Evolutionary conservation across 2,797 vertebrate species (phyloP).

Genomic region (Helostoma temminkii): DNA sequence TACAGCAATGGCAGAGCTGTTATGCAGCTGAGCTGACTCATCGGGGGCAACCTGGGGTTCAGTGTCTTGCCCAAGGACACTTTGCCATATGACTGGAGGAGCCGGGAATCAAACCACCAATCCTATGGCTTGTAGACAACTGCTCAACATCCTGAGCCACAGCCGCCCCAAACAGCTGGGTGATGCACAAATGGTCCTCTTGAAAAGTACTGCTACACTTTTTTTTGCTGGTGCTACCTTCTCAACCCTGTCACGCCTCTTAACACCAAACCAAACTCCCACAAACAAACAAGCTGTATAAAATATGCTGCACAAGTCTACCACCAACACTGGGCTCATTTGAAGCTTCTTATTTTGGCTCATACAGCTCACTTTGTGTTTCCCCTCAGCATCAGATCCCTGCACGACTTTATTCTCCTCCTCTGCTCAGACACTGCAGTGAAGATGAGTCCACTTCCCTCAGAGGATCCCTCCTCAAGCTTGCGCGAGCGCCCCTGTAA

Average conservation of each 20-base stretch:
- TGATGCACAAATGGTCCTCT: neutral
- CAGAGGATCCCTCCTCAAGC: conserved; percentile 38
- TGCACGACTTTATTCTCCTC: conserved; percentile 11
- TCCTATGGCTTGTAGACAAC: too few relatives aligned
- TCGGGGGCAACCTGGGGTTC: too few relatives aligned
- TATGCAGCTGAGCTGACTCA: too few relatives aligned
- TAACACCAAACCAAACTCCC: conserved; percentile 47
- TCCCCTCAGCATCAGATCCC: conserved; percentile 14
- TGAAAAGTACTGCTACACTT: conserved; percentile 46
- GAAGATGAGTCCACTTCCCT: conserved; percentile 45
- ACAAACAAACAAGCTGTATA: conserved; percentile 62
- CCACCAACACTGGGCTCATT: conserved; percentile 32
- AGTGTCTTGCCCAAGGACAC: too few relatives aligned
- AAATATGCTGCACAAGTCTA: conserved; percentile 38
- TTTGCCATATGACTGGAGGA: too few relatives aligned
- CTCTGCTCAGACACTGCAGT: conserved; percentile 11
- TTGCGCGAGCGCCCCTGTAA: conserved; percentile 54
- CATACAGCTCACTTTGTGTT: conserved; percentile 40
- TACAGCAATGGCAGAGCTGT: too few relatives aligned
- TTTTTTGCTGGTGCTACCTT: conserved; percentile 1
- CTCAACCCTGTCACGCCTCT: conserved; percentile 25
- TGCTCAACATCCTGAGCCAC: too few relatives aligned
- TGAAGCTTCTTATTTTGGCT: conserved; percentile 48
- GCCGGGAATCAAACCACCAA: too few relatives aligned
- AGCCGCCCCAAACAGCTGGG: too few relatives aligned